Conservation (phyloP, 2,888 invertebrate species). For the Melanargia galathea region DNA sequence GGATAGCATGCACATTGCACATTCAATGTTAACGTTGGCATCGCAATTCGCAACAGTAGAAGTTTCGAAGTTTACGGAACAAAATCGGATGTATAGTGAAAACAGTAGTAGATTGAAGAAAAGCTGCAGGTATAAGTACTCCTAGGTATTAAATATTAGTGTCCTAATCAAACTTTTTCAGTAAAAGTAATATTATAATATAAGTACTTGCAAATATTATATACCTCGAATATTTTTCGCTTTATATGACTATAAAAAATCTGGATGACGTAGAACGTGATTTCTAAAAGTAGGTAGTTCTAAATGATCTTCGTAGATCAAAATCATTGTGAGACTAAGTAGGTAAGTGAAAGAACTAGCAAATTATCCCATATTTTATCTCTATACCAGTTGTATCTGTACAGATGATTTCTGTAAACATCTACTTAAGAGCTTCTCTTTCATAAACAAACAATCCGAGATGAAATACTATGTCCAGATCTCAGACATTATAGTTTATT, state of each 20-base stretch:
- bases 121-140: too few relatives aligned
- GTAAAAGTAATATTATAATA: too few relatives aligned
- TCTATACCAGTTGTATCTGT: neutral
- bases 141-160: too few relatives aligned
- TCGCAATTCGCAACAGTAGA: neutral
- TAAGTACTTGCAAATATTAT: too few relatives aligned
- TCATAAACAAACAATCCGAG: too few relatives aligned
- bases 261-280: too few relatives aligned
- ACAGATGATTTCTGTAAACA: neutral
- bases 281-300: too few relatives aligned
- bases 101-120: neutral
- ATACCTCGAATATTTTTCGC: too few relatives aligned
- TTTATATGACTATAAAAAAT: neutral
- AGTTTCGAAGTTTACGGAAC: conserved; percentile 1
- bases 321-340: neutral
- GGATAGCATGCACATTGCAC: conserved; percentile 24
- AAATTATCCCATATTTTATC: neutral
- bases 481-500: neutral
- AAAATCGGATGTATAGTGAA: neutral
- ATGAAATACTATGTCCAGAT: neutral
- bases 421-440: too few relatives aligned
- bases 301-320: neutral
- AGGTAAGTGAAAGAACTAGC: neutral
- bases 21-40: conserved; percentile 6
- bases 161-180: too few relatives aligned